phyloP scores from a whole-genome alignment of 53 echinoderm and acorn worm species.

The Holothuria scabra region DNA sequence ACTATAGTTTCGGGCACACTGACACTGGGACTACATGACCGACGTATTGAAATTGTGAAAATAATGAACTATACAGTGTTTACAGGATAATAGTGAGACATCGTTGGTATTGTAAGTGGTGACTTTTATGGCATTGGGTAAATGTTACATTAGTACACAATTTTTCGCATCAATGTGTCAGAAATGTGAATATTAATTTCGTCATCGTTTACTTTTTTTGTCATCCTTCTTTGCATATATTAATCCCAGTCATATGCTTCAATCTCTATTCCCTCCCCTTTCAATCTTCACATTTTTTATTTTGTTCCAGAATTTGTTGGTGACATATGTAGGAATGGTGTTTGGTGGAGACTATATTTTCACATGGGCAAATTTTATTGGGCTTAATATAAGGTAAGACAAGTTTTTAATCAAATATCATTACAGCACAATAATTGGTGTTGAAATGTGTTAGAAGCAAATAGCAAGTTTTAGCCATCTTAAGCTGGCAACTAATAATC shows the following conservation, averaged over 20 bases:
- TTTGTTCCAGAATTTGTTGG: conserved; percentile 72
- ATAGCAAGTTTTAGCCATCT: no score
- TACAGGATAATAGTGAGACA: no score
- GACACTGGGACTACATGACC: background rate
- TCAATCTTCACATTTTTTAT: background rate
- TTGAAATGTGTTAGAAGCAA: no score
- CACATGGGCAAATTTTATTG: conserved; percentile 86
- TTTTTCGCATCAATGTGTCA: background rate
- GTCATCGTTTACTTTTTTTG: background rate
- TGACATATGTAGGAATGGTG: conserved; percentile 94
- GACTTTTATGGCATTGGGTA: no score
- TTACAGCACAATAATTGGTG: no score
- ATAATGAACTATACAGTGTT: background rate
- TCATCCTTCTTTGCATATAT: background rate
- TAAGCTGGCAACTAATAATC: no score
- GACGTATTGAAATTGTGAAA: background rate
- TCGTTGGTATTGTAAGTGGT: no score
- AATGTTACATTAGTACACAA: no score
- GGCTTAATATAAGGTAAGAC: conserved; percentile 87
- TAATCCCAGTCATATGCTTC: background rate
- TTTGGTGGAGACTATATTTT: conserved; percentile 96
- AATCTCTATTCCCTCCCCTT: no score
- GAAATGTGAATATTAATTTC: background rate
- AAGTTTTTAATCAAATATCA: no score
- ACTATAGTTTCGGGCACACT: no score